phyloP scores from a whole-genome alignment of 2,888 invertebrate species.

The Crossocerus cetratus region DNA sequence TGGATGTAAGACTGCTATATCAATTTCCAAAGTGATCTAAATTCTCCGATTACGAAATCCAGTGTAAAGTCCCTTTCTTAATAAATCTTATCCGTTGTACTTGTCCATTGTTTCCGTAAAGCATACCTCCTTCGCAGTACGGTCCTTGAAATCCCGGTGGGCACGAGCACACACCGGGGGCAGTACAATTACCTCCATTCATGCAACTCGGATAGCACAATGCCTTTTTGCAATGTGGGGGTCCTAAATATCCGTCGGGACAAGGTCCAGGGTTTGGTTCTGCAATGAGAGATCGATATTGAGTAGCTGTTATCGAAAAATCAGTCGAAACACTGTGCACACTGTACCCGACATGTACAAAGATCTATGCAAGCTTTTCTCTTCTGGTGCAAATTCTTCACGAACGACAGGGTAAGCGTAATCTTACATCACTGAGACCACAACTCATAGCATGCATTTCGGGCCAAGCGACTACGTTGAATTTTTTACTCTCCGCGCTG shows the following conservation, averaged over 20 bases:
- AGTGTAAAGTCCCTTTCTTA: conserved; percentile 10
- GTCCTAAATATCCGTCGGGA: conserved; percentile 93
- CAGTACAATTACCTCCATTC: conserved; percentile 94
- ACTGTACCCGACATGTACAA: too few relatives aligned
- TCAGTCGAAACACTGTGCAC: too few relatives aligned
- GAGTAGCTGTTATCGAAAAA: too few relatives aligned
- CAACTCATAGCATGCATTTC: conserved; percentile 8
- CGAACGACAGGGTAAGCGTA: not conserved
- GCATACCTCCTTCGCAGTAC: conserved; percentile 91
- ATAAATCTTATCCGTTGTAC: conserved; percentile 12
- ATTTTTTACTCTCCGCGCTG: not conserved
- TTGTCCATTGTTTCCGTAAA: not conserved
- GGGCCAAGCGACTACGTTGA: not conserved
- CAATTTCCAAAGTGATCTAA: conserved; percentile 92
- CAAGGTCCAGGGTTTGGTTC: conserved; percentile 94
- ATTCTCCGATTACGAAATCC: conserved; percentile 2
- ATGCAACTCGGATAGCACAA: conserved; percentile 95
- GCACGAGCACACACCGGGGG: conserved; percentile 92
- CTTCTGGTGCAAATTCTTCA: too few relatives aligned
- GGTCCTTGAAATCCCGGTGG: conserved; percentile 93
- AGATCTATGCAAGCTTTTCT: too few relatives aligned
- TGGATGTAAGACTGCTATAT: conserved; percentile 96
- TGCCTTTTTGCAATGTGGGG: conserved; percentile 89
- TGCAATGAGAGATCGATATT: conserved; percentile 66
- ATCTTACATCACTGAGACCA: conserved; percentile 5